Base-by-base conservation (phyloP, 2,113 vertebrate genomes). In the Chaetorhynchus papuensis region DNA sequence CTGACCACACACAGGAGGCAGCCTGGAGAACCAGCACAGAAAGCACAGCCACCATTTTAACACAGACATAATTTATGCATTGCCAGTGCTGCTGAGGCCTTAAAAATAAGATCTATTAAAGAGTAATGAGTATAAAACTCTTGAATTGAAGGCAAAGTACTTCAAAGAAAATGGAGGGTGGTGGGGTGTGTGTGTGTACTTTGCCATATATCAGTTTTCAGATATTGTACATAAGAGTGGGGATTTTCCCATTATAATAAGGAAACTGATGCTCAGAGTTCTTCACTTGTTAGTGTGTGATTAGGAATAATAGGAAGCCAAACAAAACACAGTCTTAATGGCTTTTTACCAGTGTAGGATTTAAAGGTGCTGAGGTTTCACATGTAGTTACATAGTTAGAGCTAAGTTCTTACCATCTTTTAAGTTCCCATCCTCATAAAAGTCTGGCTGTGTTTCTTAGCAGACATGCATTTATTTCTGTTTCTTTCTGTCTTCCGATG, bases 371-470 rank as follows among this genome's bases (percentile, higher is more conserved):
- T 66, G 47, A 91, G 44, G 23, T 80, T 85, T 76, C 45, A 30
- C 6, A 0, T 68, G 89, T 44, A 41, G 33, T 68, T 90, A 54
- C 37, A 8, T 26, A 71, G 7, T 33, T 57, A 47, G 28, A 76
- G 14, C 18, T 20, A 50, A 74, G 21, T 86, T 90, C n/a, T 80
- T 54, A 42, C 0, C 50, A 60, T 59, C 75, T 92, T 92, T 90
- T 83, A 86, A 92, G 79, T 93, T 96, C 50, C 30, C 64, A 81
- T 93, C 59, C 47, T 94, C 81, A 78, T 87, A 9, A 13, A 70
- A 78, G 30, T 22, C 61, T 96, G 87, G 52, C 80, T 82, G 70
- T 89, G 56, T 91, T 95, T 93, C 90, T 94, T 79, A 75, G 87
- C 5, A 1, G 57, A 87, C 37, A 31, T n/a, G 14, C 6, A 10